Percentiles rank a stretch among this genome's conserved stretches.
These are phyloP conservation scores for Spheniscus mendiculus DNA, from an alignment of 2,113 vertebrate genomes.

Conservation along the genomic window DNA sequence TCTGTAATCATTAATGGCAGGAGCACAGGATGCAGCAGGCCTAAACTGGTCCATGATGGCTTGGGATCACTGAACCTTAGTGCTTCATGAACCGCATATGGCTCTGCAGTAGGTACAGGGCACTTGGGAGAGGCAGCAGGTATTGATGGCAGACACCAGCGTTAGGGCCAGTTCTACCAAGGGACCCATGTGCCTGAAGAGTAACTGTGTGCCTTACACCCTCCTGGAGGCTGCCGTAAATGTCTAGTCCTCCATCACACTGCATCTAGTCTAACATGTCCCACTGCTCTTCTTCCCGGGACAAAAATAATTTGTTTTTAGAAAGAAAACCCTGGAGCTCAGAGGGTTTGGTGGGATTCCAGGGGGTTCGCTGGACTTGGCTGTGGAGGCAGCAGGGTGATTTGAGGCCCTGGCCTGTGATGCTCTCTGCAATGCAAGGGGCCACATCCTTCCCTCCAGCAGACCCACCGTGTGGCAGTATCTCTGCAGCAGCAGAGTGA, in stretches of 20 bases:
- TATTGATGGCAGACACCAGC: background rate
- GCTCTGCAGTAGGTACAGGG: background rate
- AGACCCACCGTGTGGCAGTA: background rate
- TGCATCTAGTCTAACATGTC: background rate
- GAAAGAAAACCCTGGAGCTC: background rate
- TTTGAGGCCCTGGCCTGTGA: fast-evolving
- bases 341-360: background rate
- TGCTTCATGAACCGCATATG: fast-evolving
- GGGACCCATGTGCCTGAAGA: fast-evolving
- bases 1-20: background rate
- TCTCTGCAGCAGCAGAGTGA: background rate
- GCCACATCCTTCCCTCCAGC: background rate
- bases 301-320: background rate
- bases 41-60: background rate
- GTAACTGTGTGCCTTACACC: background rate
- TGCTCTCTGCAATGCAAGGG: background rate
- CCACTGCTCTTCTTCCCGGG: background rate
- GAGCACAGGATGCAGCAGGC: constrained; percentile 1
- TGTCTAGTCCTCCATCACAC: background rate
- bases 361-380: fast-evolving
- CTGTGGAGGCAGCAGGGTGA: background rate
- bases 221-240: background rate
- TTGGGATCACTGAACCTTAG: background rate
- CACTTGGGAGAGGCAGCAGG: background rate
- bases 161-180: background rate